These are phyloP conservation scores for Drosophila elegans DNA, from an alignment of 1,140 invertebrate species.

Conservation along the genomic window DNA sequence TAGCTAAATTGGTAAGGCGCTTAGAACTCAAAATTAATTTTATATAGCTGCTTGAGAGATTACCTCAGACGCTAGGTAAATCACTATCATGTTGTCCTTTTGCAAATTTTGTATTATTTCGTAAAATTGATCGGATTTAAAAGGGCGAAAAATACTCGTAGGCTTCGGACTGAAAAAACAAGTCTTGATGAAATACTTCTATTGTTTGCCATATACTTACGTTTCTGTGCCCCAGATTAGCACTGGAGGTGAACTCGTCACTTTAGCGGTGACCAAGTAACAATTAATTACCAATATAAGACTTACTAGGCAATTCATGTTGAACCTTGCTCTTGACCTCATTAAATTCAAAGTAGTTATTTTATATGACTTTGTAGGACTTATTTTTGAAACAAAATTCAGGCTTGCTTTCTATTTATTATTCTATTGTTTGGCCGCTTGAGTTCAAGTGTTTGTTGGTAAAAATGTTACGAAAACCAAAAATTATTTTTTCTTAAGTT, in stretches of 20 bases:
- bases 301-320: conserved; percentile 5
- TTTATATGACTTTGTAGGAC: neutral
- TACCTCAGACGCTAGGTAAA: conserved; percentile 51
- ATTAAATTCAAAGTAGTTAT: neutral
- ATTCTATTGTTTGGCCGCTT: too few species aligned
- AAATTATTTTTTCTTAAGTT: too few species aligned
- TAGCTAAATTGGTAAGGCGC: conserved; percentile 21
- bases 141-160: conserved; percentile 25
- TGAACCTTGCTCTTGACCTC: neutral
- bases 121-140: conserved; percentile 2
- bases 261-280: neutral
- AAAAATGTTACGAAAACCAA: too few species aligned
- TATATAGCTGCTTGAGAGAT: neutral
- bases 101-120: conserved; percentile 9
- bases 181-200: neutral
- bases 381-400: neutral
- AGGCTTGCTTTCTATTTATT: neutral
- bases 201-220: conserved; percentile 40
- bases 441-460: too few species aligned
- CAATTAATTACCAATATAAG: neutral
- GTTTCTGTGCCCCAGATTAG: conserved; percentile 54
- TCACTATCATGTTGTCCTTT: conserved; percentile 41
- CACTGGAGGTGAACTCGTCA: conserved; percentile 41
- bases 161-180: conserved; percentile 7
- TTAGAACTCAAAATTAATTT: neutral